Conservation (phyloP, 2,888 invertebrate species). For the Trichogramma dendrolimi region DNA sequence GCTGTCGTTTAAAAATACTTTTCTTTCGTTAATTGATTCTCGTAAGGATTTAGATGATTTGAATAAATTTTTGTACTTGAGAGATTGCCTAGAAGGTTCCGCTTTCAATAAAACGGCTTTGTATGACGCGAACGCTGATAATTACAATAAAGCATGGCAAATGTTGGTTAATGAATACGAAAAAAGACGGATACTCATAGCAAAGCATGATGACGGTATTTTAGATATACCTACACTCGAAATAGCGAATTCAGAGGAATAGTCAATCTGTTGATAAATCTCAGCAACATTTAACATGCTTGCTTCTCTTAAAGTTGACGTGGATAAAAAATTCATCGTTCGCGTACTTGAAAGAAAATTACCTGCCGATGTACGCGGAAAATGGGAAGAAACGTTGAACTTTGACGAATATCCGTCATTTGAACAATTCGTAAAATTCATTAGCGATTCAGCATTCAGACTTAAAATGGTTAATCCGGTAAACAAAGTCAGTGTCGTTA, state of each 20-base stretch:
- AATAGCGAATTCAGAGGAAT: neutral
- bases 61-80: conserved; percentile 25
- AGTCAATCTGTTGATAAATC: neutral
- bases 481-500: neutral
- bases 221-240: neutral
- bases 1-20: too few relatives aligned
- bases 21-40: too few relatives aligned
- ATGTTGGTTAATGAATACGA: conserved; percentile 20
- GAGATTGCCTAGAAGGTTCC: conserved; percentile 14
- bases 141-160: conserved; percentile 21
- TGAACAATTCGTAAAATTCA: too few relatives aligned
- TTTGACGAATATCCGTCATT: neutral
- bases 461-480: neutral
- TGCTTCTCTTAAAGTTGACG: neutral
- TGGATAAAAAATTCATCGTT: neutral
- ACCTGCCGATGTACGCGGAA: neutral
- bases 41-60: too few relatives aligned
- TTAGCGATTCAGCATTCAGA: neutral
- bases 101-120: conserved; percentile 18
- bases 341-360: neutral
- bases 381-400: neutral
- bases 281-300: neutral
- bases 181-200: neutral
- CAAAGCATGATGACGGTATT: neutral
- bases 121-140: conserved; percentile 21